Evolutionary conservation across 1,140 invertebrate genomes (phyloP), one percentile per base, ranked within the genome.

Genomic region (Galleria mellonella): DNA sequence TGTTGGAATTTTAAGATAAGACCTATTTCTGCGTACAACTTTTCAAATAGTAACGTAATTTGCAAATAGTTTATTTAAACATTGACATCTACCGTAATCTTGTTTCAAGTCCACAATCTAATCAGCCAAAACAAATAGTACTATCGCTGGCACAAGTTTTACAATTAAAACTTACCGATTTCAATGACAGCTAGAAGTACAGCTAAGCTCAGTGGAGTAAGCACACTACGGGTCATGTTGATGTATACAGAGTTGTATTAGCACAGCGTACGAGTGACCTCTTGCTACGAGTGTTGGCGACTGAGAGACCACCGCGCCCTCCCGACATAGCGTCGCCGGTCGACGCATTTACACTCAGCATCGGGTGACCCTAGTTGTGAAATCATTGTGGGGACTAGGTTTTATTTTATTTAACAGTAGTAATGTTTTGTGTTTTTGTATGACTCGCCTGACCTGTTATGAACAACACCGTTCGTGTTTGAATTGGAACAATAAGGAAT

Each of bases 271-370:
- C 73, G 61, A 51, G 62, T 55, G 68, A 52, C 48, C 71, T 62
- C 46, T 41, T 39, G 40, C 44, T 50, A 55, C 45, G 60, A 53
- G 47, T 54, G 42, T 59, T 50, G 47, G 53, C 63, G 63, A 78
- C 73, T 78, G 73, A 74, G 53, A 42, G 17, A 23, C 2, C 50
- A 46, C 15, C 44, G 47, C 51, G 46, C 50, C 53, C 44, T 56
- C 58, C 74, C 73, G 72, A 51, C 74, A 58, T 17, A 32, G 53
- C 50, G 77, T 65, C 74, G 77, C 74, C 77, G 63, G 42, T 51
- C 51, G 55, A 72, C 71, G 63, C 66, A 70, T 75, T 75, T 69
- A 72, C 61, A 62, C 63, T 53, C 48, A 44, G 42, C 37, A 46
- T 69, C 67, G 65, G 62, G 65, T 62, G 52, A 27, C 43, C 44